These are phyloP conservation scores for Augochlorella aurata DNA, from an alignment of 2,888 invertebrate species.

Conservation along the genomic window DNA sequence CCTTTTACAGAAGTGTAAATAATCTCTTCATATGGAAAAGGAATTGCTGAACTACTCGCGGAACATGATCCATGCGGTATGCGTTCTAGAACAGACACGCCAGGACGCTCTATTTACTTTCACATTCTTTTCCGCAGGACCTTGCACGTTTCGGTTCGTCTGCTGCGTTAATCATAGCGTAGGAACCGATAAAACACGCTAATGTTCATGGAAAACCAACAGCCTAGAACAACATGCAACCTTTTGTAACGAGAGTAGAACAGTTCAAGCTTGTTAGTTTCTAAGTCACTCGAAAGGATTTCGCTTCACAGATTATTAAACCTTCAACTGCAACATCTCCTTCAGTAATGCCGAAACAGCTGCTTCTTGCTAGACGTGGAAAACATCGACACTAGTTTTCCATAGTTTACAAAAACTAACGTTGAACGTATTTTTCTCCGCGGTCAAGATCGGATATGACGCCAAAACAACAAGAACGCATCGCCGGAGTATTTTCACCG, in stretches of 20 bases:
- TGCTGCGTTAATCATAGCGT: not conserved
- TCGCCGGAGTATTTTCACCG: not conserved
- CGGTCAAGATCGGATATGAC: no score
- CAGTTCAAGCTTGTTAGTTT: no score
- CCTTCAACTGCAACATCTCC: no score
- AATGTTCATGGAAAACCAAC: not conserved
- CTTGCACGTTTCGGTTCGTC: constrained; percentile 11
- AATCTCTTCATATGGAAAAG: constrained; percentile 19
- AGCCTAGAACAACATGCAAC: not conserved
- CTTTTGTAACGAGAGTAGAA: no score
- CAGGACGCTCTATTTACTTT: constrained; percentile 36
- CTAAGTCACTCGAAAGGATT: not conserved
- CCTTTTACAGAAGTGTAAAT: constrained; percentile 25
- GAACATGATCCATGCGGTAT: constrained; percentile 17
- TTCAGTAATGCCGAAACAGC: no score
- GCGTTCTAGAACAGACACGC: constrained; percentile 16
- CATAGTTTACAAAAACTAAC: no score
- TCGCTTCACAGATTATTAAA: not conserved
- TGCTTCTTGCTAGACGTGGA: no score
- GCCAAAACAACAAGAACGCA: not conserved
- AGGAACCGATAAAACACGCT: constrained; percentile 5
- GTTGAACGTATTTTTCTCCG: no score
- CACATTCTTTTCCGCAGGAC: constrained; percentile 45
- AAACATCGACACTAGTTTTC: no score
- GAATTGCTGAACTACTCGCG: not conserved